Evolutionary conservation across 2,797 vertebrate species (phyloP), one percentile per base, ranked within the genome.

Genomic region (Tachyglossus aculeatus): DNA sequence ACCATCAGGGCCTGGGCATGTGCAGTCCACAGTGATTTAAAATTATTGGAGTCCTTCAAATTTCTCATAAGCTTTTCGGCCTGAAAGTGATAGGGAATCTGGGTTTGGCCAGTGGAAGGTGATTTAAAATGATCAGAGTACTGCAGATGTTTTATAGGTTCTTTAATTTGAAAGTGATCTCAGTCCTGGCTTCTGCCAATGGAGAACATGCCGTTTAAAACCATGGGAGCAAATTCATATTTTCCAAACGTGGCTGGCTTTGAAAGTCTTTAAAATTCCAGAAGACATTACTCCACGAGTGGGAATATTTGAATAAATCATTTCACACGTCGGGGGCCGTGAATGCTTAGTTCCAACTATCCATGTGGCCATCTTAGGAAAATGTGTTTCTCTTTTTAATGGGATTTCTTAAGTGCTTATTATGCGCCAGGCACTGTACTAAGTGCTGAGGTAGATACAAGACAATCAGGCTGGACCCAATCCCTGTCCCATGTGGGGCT

Each of bases 1-100:
- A 81, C 82, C 82, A 88, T 89, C 65, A 75, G 75, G 60, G 76
- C 90, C 80, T 84, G 86, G 90, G 90, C 89, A 90, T 91, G 90
- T 89, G 80, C 81, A 74, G 71, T 87, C 83, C 77, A 86, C 84
- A 78, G 74, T 89, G 87, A 86, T 90, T 92, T 87, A 85, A 89
- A 89, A 87, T 90, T 86, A 91, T 88, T 90, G 88, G 90, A 85
- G 74, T 82, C 77, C 81, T 85, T 91, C 86, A 88, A 85, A 89
- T 89, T 88, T 90, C 89, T 83, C 63, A 24, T 60, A 71, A 86
- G 79, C 80, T 71, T 86, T 91, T 91, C 72, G 81, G 83, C 76
- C 85, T 81, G 80, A 76, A 86, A 88, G 67, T 85, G 81, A 88
- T 78, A 87, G 78, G 74, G 78, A 89, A 79, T 81, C 84, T 88